Percentiles rank a stretch among this genome's conserved stretches.
phyloP scores from a whole-genome alignment of 2,888 invertebrate genomes.

The Theretra japonica region DNA sequence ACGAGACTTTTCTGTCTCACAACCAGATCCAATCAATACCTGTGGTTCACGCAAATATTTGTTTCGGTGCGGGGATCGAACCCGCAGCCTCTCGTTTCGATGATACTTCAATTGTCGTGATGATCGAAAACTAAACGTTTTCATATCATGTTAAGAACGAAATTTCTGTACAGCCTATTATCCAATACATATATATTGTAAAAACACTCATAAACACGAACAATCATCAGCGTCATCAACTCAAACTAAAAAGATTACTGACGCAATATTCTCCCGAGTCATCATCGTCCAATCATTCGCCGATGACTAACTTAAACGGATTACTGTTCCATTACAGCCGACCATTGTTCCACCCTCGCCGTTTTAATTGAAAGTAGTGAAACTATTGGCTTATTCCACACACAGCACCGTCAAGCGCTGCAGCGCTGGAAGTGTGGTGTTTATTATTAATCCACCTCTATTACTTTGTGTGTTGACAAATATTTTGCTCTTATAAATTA shows the following conservation, averaged over 20 bases:
- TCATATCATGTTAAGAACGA: no score
- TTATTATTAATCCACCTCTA: neutral
- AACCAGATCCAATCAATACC: no score
- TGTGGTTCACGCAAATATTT: no score
- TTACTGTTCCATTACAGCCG: conserved; percentile 63
- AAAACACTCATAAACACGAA: neutral
- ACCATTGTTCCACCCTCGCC: conserved; percentile 53
- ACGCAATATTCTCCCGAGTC: conserved; percentile 61
- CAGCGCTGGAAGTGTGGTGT: conserved; percentile 39
- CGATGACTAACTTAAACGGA: conserved; percentile 68
- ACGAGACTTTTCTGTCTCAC: no score
- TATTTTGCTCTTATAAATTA: no score
- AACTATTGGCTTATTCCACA: conserved; percentile 54
- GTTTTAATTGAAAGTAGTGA: conserved; percentile 68
- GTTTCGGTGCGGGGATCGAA: no score
- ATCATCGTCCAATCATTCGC: conserved; percentile 69
- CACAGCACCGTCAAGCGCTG: conserved; percentile 31
- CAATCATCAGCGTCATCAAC: conserved; percentile 36
- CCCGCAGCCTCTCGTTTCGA: no score
- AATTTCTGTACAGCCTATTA: no score
- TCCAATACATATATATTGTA: neutral
- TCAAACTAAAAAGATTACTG: conserved; percentile 65
- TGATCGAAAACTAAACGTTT: no score
- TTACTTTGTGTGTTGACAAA: no score
- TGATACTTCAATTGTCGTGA: no score